Evolutionary conservation across 2,888 invertebrate species (phyloP).

Genomic region (Cheilosia pagana): DNA sequence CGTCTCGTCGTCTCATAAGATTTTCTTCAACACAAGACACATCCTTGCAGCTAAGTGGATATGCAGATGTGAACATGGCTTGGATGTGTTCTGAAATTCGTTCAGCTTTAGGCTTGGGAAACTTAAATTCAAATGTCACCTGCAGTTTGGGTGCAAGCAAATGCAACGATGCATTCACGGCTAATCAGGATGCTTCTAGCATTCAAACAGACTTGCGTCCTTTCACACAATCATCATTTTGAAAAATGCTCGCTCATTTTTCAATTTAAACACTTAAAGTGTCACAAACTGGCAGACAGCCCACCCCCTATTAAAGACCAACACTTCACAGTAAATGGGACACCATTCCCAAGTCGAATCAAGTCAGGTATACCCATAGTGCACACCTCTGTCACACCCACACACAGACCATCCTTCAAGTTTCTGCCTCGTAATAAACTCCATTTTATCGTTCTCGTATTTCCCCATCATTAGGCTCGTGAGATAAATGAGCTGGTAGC

Average conservation of each 20-base stretch:
- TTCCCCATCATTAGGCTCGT: slow-evolving; percentile 60
- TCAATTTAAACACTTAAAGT: slow-evolving; percentile 54
- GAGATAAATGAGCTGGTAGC: slow-evolving; percentile 13
- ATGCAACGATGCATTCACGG: background rate
- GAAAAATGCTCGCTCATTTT: slow-evolving; percentile 16
- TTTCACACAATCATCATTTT: slow-evolving; percentile 11
- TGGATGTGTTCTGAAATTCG: background rate
- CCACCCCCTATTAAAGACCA: slow-evolving; percentile 14
- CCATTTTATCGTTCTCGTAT: slow-evolving; percentile 50
- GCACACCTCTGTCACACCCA: background rate
- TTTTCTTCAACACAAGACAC: slow-evolving; percentile 42
- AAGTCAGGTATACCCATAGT: slow-evolving; percentile 9
- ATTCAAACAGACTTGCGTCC: background rate
- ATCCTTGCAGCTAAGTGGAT: slow-evolving; percentile 37
- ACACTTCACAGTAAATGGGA: slow-evolving; percentile 22
- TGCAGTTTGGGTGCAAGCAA: background rate
- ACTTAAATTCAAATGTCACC: slow-evolving; percentile 28
- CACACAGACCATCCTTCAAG: background rate
- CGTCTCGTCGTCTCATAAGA: slow-evolving; percentile 56
- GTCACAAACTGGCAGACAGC: slow-evolving; percentile 29
- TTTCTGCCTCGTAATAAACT: slow-evolving; percentile 53
- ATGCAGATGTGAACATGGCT: slow-evolving; percentile 13
- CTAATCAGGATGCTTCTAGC: background rate
- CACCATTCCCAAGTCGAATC: slow-evolving; percentile 12
- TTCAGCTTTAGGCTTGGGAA: background rate